Evolutionary conservation across 2,888 invertebrate genomes (phyloP), one percentile per base, ranked within the genome.

Genomic region (Dolichomitus sp.): DNA sequence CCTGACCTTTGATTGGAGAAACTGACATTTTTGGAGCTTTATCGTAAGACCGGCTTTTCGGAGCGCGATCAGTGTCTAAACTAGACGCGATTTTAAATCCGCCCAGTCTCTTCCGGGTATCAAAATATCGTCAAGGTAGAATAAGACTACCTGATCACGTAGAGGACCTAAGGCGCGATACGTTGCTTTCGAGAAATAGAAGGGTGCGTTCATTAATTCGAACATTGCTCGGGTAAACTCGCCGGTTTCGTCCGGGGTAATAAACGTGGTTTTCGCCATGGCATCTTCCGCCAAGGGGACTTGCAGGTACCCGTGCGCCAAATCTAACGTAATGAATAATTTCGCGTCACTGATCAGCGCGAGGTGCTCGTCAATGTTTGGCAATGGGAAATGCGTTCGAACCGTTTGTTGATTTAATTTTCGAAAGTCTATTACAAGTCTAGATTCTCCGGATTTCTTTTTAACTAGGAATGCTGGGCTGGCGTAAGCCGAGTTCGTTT

Each of bases 51-150:
- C 83, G 0, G 88, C 88, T 9, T 65, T 40, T 5, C 52, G 23
- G 2, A 74, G 40, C 17, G 65, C 74, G 4, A 33, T 17, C 2
- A 65, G 37, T 11, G 89, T 85, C 42, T 68, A 57, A 54, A 69
- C 37, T 9, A 91, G 72, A 42, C 30, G 80, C 30, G 80, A 17
- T 42, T 85, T 54, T 66, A 90, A 85, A 12, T 88, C 86, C 0
- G 54, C 40, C 84, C 85, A 89, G n/a, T 74, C 66, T 9, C 17
- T 63, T 1, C 85, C 88, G 2, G 85, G 82, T 0, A 90, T 79
- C 0, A 91, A 23, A 6, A 90, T 66, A 57, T 91, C 91, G 61
- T 92, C 90, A 4, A 92, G 30, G 48, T 90, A 91, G 7, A 83
- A 86, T 7, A 88, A 59, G 1, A 83, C 84, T 6, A 83, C 57